Conservation (phyloP, 2,888 invertebrate species). For the Electrophaes corylata region DNA sequence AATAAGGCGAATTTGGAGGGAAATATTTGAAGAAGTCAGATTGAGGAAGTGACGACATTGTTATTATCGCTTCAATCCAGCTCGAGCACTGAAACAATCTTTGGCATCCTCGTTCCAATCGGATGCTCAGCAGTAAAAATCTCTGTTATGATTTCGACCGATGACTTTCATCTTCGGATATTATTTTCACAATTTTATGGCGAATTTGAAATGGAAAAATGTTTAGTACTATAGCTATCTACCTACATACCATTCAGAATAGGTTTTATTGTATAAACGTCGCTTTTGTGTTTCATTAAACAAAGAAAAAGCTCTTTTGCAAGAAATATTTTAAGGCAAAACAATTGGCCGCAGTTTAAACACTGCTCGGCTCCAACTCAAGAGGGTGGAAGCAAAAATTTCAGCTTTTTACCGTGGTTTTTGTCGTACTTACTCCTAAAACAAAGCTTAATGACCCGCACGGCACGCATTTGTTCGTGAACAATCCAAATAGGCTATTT, state of each 20-base stretch:
- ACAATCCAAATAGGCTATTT: constrained; percentile 83
- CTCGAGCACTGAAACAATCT: constrained; percentile 72
- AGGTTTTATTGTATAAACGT: constrained; percentile 37
- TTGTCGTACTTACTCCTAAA: constrained; percentile 79
- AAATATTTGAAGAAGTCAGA: constrained; percentile 78
- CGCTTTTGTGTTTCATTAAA: constrained; percentile 43
- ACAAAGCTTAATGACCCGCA: constrained; percentile 83
- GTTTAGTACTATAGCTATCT: constrained; percentile 6
- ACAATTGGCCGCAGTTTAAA: constrained; percentile 71
- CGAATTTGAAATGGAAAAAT: constrained; percentile 35
- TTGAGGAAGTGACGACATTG: constrained; percentile 80
- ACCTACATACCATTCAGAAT: constrained; percentile 27
- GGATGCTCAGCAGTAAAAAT: constrained; percentile 69
- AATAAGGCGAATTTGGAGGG: constrained; percentile 64
- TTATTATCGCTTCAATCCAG: constrained; percentile 77
- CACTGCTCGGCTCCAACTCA: constrained; percentile 63
- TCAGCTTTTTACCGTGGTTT: constrained; percentile 71
- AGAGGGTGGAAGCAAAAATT: constrained; percentile 73
- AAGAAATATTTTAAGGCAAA: constrained; percentile 57
- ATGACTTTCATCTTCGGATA: constrained; percentile 60
- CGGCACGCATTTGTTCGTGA: constrained; percentile 82
- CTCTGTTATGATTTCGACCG: constrained; percentile 70
- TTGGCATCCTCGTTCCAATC: constrained; percentile 65
- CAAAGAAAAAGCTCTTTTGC: constrained; percentile 42
- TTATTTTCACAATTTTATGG: constrained; percentile 53